A percentile compares a stretch with the other conserved stretches of the same genome.
Evolutionary conservation across 2,888 invertebrate species (phyloP).

Genomic region (Trachelus troglodyta): DNA sequence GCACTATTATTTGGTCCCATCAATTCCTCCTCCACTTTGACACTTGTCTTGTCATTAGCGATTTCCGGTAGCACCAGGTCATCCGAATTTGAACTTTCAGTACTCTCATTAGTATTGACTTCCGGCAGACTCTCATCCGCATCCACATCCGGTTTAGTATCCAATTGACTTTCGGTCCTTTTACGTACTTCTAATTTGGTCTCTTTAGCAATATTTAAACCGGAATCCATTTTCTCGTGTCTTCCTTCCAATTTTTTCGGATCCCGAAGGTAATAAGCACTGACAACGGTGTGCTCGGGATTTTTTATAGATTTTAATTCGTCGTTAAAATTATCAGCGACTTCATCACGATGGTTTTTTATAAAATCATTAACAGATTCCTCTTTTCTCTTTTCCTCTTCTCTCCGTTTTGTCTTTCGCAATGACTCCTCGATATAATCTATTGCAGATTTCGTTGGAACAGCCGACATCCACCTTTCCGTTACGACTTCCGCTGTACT

Average conservation of each 20-base stretch:
- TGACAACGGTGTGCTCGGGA: not conserved
- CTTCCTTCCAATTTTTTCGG: slow-evolving; percentile 23
- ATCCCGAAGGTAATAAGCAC: not conserved
- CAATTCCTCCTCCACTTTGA: slow-evolving; percentile 16
- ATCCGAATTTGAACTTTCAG: slow-evolving; percentile 18
- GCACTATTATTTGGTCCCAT: not conserved
- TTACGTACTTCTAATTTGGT: slow-evolving; percentile 8
- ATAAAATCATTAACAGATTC: slow-evolving; percentile 25
- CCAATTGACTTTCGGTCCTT: slow-evolving; percentile 18
- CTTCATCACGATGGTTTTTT: slow-evolving; percentile 29
- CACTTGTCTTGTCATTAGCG: slow-evolving; percentile 37
- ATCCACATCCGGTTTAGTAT: slow-evolving; percentile 12
- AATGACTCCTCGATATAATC: slow-evolving; percentile 51
- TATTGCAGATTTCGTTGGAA: slow-evolving; percentile 62
- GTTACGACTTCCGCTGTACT: slow-evolving; percentile 15
- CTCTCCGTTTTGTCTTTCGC: slow-evolving; percentile 43
- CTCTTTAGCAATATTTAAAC: slow-evolving; percentile 17
- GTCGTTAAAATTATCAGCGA: not conserved
- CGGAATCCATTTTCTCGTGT: slow-evolving; percentile 21
- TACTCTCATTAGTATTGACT: slow-evolving; percentile 20
- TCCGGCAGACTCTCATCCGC: slow-evolving; percentile 24
- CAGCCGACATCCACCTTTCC: slow-evolving; percentile 48
- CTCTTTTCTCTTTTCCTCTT: slow-evolving; percentile 15
- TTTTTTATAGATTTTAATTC: not conserved
- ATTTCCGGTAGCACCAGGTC: slow-evolving; percentile 24